A percentile compares a stretch with the other conserved stretches of the same genome.
phyloP scores from a whole-genome alignment of 1,140 invertebrate species.

The Adelges cooleyi region DNA sequence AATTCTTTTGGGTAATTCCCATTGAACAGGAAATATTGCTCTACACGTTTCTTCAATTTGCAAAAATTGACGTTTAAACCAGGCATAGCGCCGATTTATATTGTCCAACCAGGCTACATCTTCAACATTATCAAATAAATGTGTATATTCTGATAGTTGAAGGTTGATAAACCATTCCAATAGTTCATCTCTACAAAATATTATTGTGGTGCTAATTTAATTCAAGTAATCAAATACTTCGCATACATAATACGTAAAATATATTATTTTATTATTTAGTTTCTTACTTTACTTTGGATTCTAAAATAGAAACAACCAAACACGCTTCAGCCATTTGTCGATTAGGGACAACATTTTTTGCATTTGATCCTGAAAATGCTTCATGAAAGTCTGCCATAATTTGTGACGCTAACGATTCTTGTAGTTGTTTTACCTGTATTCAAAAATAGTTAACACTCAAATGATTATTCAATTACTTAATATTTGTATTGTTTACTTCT shows the following conservation, averaged over 20 bases:
- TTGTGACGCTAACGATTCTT: conserved; percentile 73
- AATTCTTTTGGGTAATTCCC: conserved; percentile 91
- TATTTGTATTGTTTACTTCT: conserved; percentile 41
- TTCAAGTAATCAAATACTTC: too few species aligned
- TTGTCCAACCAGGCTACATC: conserved; percentile 94
- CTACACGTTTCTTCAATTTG: conserved; percentile 91
- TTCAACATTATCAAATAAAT: conserved; percentile 88
- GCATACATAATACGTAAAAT: too few species aligned
- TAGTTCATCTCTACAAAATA: conserved; percentile 50
- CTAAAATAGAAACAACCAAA: conserved; percentile 79
- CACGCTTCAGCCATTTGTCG: conserved; percentile 82
- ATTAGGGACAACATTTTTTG: conserved; percentile 56
- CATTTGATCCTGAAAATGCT: conserved; percentile 67
- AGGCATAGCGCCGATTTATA: conserved; percentile 85
- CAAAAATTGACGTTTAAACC: conserved; percentile 91
- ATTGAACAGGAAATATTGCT: conserved; percentile 77
- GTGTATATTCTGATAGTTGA: conserved; percentile 84
- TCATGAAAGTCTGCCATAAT: conserved; percentile 90
- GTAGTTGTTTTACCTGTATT: conserved; percentile 67
- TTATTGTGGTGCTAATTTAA: background rate
- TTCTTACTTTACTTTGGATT: conserved; percentile 71
- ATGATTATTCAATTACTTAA: background rate
- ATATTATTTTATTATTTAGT: too few species aligned
- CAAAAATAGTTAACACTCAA: conserved; percentile 19
- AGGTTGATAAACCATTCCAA: conserved; percentile 82